phyloP scores from a whole-genome alignment of 2,113 vertebrate species.

The Miniopterus natalensis region DNA sequence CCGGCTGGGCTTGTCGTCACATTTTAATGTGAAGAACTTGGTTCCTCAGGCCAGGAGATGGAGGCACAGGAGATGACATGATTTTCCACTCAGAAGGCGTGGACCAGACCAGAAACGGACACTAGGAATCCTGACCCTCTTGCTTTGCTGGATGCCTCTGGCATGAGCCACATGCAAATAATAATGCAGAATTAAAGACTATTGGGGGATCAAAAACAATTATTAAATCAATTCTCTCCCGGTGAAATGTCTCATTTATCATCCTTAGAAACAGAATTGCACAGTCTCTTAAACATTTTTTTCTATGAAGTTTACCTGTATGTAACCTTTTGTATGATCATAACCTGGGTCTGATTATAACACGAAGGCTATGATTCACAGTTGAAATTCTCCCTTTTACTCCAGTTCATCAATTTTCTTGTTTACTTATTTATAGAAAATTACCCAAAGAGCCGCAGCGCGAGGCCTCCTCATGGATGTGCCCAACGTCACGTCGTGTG shows the following conservation, averaged over 20 bases:
- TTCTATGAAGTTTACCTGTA: not conserved
- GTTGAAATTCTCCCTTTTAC: not conserved
- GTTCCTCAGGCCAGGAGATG: not conserved
- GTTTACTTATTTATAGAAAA: slow-evolving; percentile 83
- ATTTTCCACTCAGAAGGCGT: not conserved
- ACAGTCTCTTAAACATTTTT: not conserved
- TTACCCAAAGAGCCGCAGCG: slow-evolving; percentile 74
- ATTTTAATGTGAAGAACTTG: not conserved
- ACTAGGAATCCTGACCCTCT: not conserved
- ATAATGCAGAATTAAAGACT: not conserved
- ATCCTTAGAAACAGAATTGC: not conserved
- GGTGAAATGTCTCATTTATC: not conserved
- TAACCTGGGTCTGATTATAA: not conserved
- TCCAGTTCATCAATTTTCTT: not conserved
- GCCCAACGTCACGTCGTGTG: slow-evolving; percentile 80
- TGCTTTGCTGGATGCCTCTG: rapidly evolving
- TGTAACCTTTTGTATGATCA: not conserved
- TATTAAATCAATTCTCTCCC: not conserved
- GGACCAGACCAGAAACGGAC: not conserved
- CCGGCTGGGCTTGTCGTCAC: not conserved
- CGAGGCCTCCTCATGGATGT: slow-evolving; percentile 84
- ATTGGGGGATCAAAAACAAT: not conserved
- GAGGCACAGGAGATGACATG: not conserved
- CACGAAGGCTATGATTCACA: not conserved
- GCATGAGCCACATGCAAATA: not conserved